Conservation (phyloP, 2,797 vertebrate species). For the Furcifer pardalis region DNA sequence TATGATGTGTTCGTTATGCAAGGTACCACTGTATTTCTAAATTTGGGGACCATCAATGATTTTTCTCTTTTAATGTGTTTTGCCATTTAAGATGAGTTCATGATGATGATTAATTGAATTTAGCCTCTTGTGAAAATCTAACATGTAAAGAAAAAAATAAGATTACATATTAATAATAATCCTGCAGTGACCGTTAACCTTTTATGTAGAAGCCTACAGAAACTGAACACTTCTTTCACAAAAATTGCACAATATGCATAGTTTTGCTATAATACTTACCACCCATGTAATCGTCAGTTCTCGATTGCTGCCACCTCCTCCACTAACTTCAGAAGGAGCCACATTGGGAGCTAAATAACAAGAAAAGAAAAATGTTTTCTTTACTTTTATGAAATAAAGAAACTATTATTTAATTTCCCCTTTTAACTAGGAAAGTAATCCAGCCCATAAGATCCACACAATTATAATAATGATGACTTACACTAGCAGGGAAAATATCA, state of each 20-base stretch:
- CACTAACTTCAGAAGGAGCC: conserved; percentile 92
- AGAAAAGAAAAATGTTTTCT: conserved; percentile 43
- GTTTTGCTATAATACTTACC: conserved; percentile 74
- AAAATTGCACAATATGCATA: fast-evolving
- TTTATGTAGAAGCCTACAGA: not conserved
- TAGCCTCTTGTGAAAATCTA: not conserved
- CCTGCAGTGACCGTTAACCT: not conserved
- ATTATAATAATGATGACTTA: conserved; percentile 68
- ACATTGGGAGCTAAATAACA: conserved; percentile 88
- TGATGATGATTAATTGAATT: not conserved
- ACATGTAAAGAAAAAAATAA: not conserved
- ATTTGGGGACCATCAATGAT: not conserved
- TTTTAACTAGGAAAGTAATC: conserved; percentile 63
- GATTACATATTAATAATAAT: not conserved
- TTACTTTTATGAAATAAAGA: conserved; percentile 48
- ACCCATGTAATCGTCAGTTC: conserved; percentile 97
- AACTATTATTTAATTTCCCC: conserved; percentile 31
- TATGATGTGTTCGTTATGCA: no score
- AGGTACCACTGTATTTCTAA: no score
- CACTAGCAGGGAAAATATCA: conserved; percentile 65
- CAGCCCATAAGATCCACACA: conserved; percentile 54
- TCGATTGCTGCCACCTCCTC: conserved; percentile 90
- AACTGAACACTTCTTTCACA: not conserved
- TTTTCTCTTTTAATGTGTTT: not conserved
- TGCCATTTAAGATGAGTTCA: not conserved